Evolutionary conservation across 2,113 vertebrate species (phyloP).

Genomic region (Phalacrocorax aristotelis): DNA sequence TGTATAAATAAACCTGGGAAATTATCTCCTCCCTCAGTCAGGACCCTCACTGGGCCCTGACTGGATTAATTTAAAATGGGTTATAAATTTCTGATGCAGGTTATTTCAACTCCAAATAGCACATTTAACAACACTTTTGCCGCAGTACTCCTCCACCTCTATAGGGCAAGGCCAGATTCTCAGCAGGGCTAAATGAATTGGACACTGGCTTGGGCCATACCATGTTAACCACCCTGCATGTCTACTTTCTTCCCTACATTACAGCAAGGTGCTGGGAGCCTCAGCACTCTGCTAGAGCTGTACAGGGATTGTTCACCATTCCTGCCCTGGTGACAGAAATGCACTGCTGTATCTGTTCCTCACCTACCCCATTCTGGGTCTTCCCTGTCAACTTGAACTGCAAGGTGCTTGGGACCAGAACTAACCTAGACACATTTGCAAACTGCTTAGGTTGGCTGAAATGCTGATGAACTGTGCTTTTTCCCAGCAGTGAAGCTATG

Average conservation of each 20-base stretch:
- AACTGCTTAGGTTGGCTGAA: neutral
- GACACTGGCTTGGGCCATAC: neutral
- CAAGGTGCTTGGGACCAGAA: neutral
- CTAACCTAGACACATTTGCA: neutral
- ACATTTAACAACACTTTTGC: neutral
- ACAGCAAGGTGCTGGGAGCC: neutral
- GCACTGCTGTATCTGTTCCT: neutral
- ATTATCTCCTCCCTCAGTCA: slow-evolving; percentile 12
- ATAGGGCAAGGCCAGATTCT: neutral
- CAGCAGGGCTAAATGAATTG: neutral
- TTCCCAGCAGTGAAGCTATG: neutral
- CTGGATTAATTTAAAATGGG: slow-evolving; percentile 19
- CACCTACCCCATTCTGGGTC: neutral
- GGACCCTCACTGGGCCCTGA: neutral
- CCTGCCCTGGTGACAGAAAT: neutral
- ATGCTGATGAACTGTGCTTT: neutral
- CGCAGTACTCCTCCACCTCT: neutral
- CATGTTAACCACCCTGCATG: neutral
- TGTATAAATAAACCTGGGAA: slow-evolving; percentile 47
- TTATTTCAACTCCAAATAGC: neutral
- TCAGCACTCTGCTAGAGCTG: neutral
- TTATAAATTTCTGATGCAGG: slow-evolving; percentile 53
- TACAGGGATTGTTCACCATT: neutral
- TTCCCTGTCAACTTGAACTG: neutral
- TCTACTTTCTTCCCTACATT: neutral